Evolutionary conservation across 53 echinoderm and acorn worm species (phyloP).

Genomic region (Echinarachnius parma): DNA sequence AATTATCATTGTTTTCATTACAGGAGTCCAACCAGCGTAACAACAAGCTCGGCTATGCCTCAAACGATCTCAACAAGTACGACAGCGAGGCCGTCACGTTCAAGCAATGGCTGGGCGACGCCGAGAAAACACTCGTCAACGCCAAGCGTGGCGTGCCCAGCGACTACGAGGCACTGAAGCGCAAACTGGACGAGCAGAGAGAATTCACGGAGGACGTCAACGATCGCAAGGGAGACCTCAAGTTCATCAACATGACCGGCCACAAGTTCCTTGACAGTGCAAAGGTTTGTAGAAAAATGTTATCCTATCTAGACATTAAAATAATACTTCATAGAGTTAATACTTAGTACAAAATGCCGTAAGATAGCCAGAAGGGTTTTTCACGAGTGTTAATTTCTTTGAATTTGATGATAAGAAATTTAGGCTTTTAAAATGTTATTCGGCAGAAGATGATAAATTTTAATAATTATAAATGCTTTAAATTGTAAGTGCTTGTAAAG

Average conservation of each 20-base stretch:
- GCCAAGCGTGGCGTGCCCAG: conserved; percentile 63
- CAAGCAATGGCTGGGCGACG: conserved; percentile 60
- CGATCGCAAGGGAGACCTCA: conserved; percentile 92
- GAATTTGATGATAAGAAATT: too few species aligned
- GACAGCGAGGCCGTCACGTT: conserved; percentile 70
- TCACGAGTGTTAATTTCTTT: too few species aligned
- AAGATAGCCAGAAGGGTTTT: too few species aligned
- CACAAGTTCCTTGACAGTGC: conserved; percentile 79
- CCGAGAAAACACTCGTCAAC: conserved; percentile 58
- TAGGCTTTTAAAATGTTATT: too few species aligned
- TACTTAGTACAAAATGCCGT: too few species aligned
- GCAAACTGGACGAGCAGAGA: conserved; percentile 69
- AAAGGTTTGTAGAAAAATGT: too few species aligned
- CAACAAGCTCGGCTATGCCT: conserved; percentile 70
- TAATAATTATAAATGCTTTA: too few species aligned
- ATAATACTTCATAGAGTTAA: too few species aligned
- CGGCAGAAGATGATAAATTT: too few species aligned
- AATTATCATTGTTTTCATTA: too few species aligned
- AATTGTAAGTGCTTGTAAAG: too few species aligned
- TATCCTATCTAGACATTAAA: too few species aligned
- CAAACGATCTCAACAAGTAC: conserved; percentile 86
- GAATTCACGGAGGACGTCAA: conserved; percentile 86
- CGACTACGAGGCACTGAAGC: conserved; percentile 67
- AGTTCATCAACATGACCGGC: conserved; percentile 98
- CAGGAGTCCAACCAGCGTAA: conserved; percentile 58